Conservation (phyloP, 2,113 vertebrate genomes). For the Triplophysa dalaica region DNA sequence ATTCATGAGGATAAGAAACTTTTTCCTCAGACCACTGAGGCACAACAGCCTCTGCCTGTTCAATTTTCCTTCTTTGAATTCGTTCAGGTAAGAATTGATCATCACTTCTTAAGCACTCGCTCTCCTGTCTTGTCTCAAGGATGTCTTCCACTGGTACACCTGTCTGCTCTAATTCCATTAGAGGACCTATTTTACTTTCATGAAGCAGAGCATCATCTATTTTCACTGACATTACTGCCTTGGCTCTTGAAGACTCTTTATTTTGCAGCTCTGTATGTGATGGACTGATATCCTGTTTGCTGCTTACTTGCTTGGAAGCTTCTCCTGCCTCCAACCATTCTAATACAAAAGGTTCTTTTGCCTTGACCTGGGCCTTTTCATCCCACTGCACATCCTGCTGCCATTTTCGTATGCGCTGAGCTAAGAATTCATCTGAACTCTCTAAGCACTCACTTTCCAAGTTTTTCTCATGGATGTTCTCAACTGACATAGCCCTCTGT, state of each 20-base stretch:
- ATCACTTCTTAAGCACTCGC: conserved; percentile 63
- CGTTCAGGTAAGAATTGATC: conserved; percentile 64
- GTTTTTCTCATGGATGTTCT: conserved; percentile 65
- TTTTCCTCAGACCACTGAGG: conserved; percentile 50
- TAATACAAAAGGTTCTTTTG: conserved; percentile 52
- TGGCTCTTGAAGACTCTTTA: conserved; percentile 55
- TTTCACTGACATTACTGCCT: conserved; percentile 48
- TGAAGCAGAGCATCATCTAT: conserved; percentile 52
- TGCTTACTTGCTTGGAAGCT: conserved; percentile 15
- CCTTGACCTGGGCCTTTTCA: conserved; percentile 37
- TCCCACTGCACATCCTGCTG: conserved; percentile 62
- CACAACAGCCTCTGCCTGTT: conserved; percentile 57
- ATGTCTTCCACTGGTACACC: conserved; percentile 57
- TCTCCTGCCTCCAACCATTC: conserved; percentile 54
- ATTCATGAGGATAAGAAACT: conserved; percentile 16
- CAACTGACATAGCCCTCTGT: conserved; percentile 56
- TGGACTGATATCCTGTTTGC: conserved; percentile 33
- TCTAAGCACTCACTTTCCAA: conserved; percentile 64
- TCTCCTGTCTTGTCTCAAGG: conserved; percentile 65
- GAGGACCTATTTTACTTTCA: conserved; percentile 10
- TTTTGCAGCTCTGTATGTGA: conserved; percentile 38
- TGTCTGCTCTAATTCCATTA: conserved; percentile 49
- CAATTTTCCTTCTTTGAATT: conserved; percentile 65
- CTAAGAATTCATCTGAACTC: conserved; percentile 70
- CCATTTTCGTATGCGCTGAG: conserved; percentile 68